phyloP scores from a whole-genome alignment of 2,113 vertebrate species.

The Nycticebus coucang region DNA sequence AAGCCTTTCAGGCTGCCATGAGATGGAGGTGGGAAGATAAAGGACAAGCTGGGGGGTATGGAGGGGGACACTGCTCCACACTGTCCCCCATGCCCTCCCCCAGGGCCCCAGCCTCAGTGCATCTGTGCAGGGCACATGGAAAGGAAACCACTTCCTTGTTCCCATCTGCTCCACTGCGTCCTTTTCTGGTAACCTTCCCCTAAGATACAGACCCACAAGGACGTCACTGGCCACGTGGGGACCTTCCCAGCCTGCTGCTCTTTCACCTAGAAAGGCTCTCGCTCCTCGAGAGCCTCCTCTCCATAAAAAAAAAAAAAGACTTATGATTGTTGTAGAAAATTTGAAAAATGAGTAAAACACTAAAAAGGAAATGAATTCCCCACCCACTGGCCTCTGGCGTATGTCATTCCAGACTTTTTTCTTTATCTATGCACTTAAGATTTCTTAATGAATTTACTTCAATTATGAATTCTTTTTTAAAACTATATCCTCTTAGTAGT shows the following conservation, averaged over 20 bases:
- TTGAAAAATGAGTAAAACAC: background rate
- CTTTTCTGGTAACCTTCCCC: background rate
- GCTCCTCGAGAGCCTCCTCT: background rate
- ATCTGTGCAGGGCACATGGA: fast-evolving
- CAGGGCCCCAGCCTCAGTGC: too few relatives aligned
- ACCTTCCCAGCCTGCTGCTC: background rate
- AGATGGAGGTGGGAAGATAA: fast-evolving
- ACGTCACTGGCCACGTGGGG: fast-evolving
- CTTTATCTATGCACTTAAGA: background rate
- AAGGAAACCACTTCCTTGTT: background rate
- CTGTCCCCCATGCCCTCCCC: fast-evolving
- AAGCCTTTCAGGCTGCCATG: background rate
- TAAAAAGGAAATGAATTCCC: background rate
- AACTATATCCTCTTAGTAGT: background rate
- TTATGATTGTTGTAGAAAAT: background rate
- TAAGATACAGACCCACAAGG: background rate
- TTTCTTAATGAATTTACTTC: background rate
- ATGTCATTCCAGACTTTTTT: fast-evolving
- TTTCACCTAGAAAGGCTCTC: slow-evolving; percentile 50
- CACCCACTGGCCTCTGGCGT: fast-evolving
- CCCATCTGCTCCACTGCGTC: fast-evolving
- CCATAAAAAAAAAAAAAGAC: background rate
- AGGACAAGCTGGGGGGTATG: fast-evolving
- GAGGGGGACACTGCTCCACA: too few relatives aligned
- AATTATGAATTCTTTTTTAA: background rate